These are phyloP conservation scores for Galagoides demidoff DNA, from an alignment of 2,797 vertebrate genomes.

Conservation along the genomic window DNA sequence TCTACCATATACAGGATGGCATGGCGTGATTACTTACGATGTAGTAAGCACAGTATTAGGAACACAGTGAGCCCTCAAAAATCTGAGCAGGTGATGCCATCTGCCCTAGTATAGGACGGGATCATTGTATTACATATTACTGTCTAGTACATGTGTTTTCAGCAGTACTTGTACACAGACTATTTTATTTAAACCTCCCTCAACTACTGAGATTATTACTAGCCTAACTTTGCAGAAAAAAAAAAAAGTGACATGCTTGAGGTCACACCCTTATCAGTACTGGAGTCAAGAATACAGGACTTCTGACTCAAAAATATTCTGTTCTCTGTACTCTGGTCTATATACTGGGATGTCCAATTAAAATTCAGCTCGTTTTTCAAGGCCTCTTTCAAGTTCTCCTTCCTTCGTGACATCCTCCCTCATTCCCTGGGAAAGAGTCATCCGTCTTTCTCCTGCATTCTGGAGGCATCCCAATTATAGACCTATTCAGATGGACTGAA, in stretches of 20 bases:
- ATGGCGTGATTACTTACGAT: not conserved
- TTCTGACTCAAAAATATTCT: not conserved
- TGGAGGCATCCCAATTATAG: slow-evolving; percentile 10
- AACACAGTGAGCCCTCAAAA: slow-evolving; percentile 30
- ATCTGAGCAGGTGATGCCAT: not conserved
- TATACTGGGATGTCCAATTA: not conserved
- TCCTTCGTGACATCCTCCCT: not conserved
- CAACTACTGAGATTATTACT: not conserved
- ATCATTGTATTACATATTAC: not conserved
- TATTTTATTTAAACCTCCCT: not conserved
- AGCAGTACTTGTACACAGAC: not conserved
- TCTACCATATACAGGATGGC: not conserved
- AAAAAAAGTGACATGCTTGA: not conserved
- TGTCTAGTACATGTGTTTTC: not conserved
- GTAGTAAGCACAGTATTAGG: not conserved
- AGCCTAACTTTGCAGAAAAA: not conserved
- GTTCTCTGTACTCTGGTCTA: not conserved
- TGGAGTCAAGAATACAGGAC: not conserved
- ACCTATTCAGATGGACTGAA: not conserved
- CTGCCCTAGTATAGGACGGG: not conserved
- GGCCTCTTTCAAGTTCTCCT: not conserved
- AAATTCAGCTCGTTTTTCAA: slow-evolving; percentile 30
- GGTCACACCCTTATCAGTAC: not conserved
- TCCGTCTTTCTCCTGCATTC: not conserved
- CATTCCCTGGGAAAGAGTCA: not conserved